Conservation (phyloP, 2,888 invertebrate genomes). For the Caenorhabditis sp. region DNA sequence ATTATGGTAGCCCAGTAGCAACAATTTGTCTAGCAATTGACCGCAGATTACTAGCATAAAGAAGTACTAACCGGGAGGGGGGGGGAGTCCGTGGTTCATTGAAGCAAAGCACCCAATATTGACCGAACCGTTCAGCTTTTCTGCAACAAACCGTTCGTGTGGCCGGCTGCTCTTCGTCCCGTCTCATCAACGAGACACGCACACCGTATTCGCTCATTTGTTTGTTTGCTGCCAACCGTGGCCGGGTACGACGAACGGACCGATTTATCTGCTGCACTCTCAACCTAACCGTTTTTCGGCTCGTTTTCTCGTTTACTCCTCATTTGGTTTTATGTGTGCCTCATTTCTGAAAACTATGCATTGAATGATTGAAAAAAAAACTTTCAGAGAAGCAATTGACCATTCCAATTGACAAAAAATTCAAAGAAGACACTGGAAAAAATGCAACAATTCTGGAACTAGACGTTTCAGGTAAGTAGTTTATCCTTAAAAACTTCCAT, state of each 20-base stretch:
- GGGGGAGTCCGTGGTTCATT: constrained; percentile 23
- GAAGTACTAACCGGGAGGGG: too few relatives aligned
- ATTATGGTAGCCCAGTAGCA: neutral
- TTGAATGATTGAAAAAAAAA: too few relatives aligned
- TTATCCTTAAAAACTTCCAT: too few relatives aligned
- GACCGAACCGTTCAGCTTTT: constrained; percentile 54
- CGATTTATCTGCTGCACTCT: constrained; percentile 53
- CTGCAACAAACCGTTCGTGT: constrained; percentile 42
- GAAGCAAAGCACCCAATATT: constrained; percentile 48
- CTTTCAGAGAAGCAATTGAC: constrained; percentile 17
- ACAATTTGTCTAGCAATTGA: constrained; percentile 29
- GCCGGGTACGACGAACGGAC: constrained; percentile 53
- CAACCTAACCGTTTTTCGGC: neutral
- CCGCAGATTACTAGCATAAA: neutral
- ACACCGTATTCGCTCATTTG: constrained; percentile 59
- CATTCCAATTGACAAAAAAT: neutral
- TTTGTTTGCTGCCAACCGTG: constrained; percentile 59
- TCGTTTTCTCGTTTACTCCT: constrained; percentile 7
- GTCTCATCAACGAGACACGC: constrained; percentile 49
- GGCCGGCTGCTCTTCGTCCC: constrained; percentile 27
- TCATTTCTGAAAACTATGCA: too few relatives aligned
- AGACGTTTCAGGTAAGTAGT: constrained; percentile 48
- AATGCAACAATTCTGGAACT: constrained; percentile 49
- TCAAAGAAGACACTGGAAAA: neutral
- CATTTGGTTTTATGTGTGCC: constrained; percentile 20